A percentile compares a stretch with the other conserved stretches of the same genome.
phyloP scores from a whole-genome alignment of 1,140 invertebrate species.

The Heterodera carotae region DNA sequence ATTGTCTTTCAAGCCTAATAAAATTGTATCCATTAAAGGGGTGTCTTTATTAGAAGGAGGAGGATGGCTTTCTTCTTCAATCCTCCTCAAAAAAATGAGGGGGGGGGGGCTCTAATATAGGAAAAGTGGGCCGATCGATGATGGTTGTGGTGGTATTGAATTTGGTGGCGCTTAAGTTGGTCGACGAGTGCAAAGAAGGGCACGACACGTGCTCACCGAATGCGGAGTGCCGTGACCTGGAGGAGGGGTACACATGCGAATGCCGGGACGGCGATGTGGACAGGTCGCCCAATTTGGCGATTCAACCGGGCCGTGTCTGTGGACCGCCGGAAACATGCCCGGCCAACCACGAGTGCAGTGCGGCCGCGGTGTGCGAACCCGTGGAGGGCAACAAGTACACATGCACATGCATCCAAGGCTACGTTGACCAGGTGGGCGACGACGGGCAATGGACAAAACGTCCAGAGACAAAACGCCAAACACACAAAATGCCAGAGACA shows the following conservation, averaged over 20 bases:
- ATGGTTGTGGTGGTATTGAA: no score
- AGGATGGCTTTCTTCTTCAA: no score
- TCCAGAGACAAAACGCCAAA: no score
- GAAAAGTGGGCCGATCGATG: no score
- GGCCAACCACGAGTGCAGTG: constrained; percentile 61
- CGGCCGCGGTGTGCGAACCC: constrained; percentile 64
- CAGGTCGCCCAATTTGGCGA: constrained; percentile 60
- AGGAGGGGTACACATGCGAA: constrained; percentile 65
- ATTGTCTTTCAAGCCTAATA: no score
- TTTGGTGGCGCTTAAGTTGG: constrained; percentile 42
- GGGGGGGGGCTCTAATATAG: no score
- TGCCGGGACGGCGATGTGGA: constrained; percentile 57
- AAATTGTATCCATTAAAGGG: no score
- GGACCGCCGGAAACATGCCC: constrained; percentile 60
- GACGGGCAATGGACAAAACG: no score
- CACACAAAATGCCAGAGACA: no score
- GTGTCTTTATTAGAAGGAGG: no score
- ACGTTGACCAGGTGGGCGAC: constrained; percentile 46
- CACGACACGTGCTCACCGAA: constrained; percentile 60
- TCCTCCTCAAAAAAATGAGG: no score
- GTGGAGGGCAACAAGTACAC: constrained; percentile 61
- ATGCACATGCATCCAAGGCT: constrained; percentile 62
- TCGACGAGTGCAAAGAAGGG: constrained; percentile 58
- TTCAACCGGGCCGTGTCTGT: constrained; percentile 64
- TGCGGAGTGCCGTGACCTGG: constrained; percentile 63